These are phyloP conservation scores for Punctoribates punctum DNA, from an alignment of 2,888 invertebrate genomes.

Conservation along the genomic window DNA sequence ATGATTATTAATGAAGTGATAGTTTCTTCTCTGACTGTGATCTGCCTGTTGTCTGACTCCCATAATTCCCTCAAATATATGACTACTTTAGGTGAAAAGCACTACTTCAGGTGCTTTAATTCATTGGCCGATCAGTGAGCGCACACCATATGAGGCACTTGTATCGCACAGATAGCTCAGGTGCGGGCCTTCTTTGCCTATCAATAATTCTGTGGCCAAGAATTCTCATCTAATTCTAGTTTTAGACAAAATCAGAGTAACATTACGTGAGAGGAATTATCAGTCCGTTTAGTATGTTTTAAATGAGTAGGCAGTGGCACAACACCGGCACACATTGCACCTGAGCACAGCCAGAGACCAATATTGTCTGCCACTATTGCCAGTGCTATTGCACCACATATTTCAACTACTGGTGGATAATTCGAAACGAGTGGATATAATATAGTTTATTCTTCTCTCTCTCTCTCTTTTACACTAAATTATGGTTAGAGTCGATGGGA, in stretches of 20 bases:
- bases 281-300: conserved; percentile 16
- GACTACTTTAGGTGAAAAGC: not conserved
- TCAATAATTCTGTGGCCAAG: not conserved
- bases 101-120: conserved; percentile 15
- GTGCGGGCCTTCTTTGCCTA: not conserved
- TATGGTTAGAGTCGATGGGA: conserved; percentile 34
- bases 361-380: not conserved
- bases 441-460: not conserved
- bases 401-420: not conserved
- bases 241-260: not conserved
- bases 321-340: not conserved
- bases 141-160: conserved; percentile 6
- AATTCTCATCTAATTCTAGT: conserved; percentile 4
- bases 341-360: not conserved
- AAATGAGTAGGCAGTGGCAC: conserved; percentile 33
- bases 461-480: not conserved
- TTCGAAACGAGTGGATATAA: conserved; percentile 16
- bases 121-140: not conserved
- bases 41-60: not conserved
- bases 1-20: conserved; percentile 27
- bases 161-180: conserved; percentile 10
- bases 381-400: not conserved
- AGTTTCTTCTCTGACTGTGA: not conserved
- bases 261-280: conserved; percentile 22
- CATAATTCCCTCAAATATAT: conserved; percentile 4